These are phyloP conservation scores for Aplysina aerophoba DNA, from an alignment of 37 sponge, comb jelly and placozoan species.

Conservation along the genomic window DNA sequence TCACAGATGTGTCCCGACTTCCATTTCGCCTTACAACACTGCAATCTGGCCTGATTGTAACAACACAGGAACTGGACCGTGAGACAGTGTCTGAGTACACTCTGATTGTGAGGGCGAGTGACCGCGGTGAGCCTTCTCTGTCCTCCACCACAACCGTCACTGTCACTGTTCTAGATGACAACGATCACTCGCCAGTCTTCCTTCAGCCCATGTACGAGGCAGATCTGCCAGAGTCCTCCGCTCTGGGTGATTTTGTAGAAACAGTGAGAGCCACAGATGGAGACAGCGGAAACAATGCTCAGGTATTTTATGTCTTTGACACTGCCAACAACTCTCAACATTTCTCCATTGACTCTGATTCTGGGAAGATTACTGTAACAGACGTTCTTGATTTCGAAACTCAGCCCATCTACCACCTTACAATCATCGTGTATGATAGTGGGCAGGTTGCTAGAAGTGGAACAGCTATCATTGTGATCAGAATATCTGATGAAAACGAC, in stretches of 20 bases:
- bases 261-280: slow-evolving; percentile 26
- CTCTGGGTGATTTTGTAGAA: not conserved
- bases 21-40: not conserved
- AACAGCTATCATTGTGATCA: slow-evolving; percentile 31
- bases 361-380: slow-evolving; percentile 38
- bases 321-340: slow-evolving; percentile 24
- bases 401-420: slow-evolving; percentile 30
- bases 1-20: not conserved
- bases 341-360: slow-evolving; percentile 11
- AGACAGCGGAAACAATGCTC: slow-evolving; percentile 41
- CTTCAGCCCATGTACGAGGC: not conserved
- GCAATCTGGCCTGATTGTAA: slow-evolving; percentile 38
- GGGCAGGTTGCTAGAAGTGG: slow-evolving; percentile 34
- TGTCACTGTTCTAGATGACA: slow-evolving; percentile 47
- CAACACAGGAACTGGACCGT: slow-evolving; percentile 44
- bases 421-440: slow-evolving; percentile 53
- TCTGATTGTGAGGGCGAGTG: slow-evolving; percentile 52
- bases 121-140: slow-evolving; percentile 32
- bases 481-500: slow-evolving; percentile 62
- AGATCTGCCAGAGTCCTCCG: slow-evolving; percentile 12
- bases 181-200: slow-evolving; percentile 31
- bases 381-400: slow-evolving; percentile 33
- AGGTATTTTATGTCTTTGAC: not conserved
- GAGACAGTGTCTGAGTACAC: slow-evolving; percentile 49
- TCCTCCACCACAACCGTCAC: slow-evolving; percentile 11